Evolutionary conservation across 2,797 vertebrate genomes (phyloP).

Genomic region (Sebastes kiyomatsui): DNA sequence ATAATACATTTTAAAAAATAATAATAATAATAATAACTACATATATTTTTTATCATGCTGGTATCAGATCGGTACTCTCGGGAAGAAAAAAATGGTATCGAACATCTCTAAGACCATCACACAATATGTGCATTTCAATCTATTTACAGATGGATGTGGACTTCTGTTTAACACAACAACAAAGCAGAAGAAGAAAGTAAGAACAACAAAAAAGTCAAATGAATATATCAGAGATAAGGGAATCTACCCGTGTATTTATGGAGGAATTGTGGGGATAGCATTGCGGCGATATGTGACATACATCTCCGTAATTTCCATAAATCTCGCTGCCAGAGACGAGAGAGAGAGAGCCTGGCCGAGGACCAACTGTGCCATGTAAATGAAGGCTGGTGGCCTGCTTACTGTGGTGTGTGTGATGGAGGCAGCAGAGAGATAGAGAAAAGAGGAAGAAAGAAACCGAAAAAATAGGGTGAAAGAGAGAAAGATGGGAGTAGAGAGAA

Average conservation of each 20-base stretch:
- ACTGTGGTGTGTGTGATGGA: conserved; percentile 47
- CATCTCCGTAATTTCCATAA: conserved; percentile 52
- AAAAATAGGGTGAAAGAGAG: not conserved
- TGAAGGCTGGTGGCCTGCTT: conserved; percentile 70
- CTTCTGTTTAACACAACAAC: not conserved
- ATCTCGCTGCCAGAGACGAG: conserved; percentile 49
- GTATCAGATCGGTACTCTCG: too few species aligned
- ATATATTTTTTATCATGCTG: too few species aligned
- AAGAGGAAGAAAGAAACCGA: not conserved
- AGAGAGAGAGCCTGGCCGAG: conserved; percentile 43
- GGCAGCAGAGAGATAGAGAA: conserved; percentile 14
- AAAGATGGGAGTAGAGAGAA: conserved; percentile 9
- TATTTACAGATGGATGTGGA: not conserved
- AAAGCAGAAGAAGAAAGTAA: not conserved
- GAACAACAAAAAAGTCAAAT: conserved; percentile 13
- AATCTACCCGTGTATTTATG: not conserved
- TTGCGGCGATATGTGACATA: conserved; percentile 22
- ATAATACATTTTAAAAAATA: too few species aligned
- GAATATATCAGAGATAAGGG: not conserved
- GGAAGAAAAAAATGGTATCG: too few species aligned
- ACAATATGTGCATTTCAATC: not conserved
- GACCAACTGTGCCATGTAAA: conserved; percentile 71
- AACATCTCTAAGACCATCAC: not conserved
- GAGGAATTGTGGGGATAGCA: not conserved
- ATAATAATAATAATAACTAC: too few species aligned